Base-by-base conservation (phyloP, 2,888 invertebrate genomes). In the Yponomeuta sedellus region DNA sequence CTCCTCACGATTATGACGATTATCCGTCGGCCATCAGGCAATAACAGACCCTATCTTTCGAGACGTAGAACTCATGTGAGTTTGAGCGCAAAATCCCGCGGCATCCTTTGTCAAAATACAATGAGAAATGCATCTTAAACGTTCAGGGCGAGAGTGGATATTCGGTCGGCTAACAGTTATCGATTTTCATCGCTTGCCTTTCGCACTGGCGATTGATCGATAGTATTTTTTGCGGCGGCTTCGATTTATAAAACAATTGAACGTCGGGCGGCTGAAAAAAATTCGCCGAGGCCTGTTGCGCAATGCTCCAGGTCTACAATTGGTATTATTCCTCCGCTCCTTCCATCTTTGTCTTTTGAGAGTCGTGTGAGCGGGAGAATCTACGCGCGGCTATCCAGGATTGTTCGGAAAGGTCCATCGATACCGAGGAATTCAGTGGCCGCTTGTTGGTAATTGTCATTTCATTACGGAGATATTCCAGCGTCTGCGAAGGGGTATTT, bases 171-270 rank as follows among this genome's bases (percentile, higher is more conserved):
- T 62, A 39, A 65, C 71, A 70, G 77, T 79, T 87, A 88, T 88
- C 88, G 76, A 76, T 72, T 71, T 72, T 74, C 83, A 88, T 89
- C 88, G 80, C 79, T 78, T 81, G 88, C 81, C 85, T 87, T 90
- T 89, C 89, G 90, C 89, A 87, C 67, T 52, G 61, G 61, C 89
- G 89, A 89, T 91, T 91, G 91, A 91, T 91, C 87, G 90, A 88
- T 91, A 88, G 89, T 86, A 86, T 88, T 91, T 91, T 91, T 91
- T 91, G 89, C 85, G 78, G 67, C 44, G 61, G 59, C 44, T 67
- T 59, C 87, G 89, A 89, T 90, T 89, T 89, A 89, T 90, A 91
- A 91, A 90, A 91, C 90, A 91, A 90, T 91, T 83, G 90, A 85
- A 85, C 82, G 83, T 84, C 82, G 52, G 66, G 63, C 39, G 59